Evolutionary conservation across 2,113 vertebrate species (phyloP).

Genomic region (Oriolus oriolus): DNA sequence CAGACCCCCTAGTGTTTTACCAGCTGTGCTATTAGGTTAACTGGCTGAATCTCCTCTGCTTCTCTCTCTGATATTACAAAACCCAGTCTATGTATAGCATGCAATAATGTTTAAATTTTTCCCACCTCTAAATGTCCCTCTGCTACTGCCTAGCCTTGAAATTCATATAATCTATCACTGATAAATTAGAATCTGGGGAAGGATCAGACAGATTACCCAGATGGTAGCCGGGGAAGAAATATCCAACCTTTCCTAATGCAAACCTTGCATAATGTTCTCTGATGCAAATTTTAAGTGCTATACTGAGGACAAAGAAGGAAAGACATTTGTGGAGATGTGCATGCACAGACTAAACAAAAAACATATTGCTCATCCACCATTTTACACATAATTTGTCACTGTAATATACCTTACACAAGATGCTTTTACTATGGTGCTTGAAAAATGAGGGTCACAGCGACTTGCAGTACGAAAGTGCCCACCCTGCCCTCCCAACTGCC

Average conservation of each 20-base stretch:
- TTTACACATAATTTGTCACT: neutral
- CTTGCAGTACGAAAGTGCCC: neutral
- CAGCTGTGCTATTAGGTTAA: slow-evolving; percentile 72
- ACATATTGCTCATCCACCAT: neutral
- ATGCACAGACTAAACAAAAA: neutral
- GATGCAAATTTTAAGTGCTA: slow-evolving; percentile 1
- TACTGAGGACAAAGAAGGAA: neutral
- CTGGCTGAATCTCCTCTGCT: slow-evolving; percentile 39
- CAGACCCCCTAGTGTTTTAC: slow-evolving; percentile 49
- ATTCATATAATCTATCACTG: slow-evolving; percentile 54
- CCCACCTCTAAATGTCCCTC: slow-evolving; percentile 15
- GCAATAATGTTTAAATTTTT: slow-evolving; percentile 32
- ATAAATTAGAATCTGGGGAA: slow-evolving; percentile 61
- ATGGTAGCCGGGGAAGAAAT: slow-evolving; percentile 33
- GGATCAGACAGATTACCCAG: slow-evolving; percentile 54
- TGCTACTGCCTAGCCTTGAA: slow-evolving; percentile 44
- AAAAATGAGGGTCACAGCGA: neutral
- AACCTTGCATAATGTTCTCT: slow-evolving; percentile 19
- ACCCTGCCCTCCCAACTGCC: neutral
- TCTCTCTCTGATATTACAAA: neutral
- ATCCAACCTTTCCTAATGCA: slow-evolving; percentile 4
- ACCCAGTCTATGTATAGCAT: neutral
- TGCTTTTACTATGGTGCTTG: neutral
- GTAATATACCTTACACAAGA: neutral
- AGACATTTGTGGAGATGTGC: neutral